Conservation (phyloP, 2,113 vertebrate genomes). For the Osmerus eperlanus region DNA sequence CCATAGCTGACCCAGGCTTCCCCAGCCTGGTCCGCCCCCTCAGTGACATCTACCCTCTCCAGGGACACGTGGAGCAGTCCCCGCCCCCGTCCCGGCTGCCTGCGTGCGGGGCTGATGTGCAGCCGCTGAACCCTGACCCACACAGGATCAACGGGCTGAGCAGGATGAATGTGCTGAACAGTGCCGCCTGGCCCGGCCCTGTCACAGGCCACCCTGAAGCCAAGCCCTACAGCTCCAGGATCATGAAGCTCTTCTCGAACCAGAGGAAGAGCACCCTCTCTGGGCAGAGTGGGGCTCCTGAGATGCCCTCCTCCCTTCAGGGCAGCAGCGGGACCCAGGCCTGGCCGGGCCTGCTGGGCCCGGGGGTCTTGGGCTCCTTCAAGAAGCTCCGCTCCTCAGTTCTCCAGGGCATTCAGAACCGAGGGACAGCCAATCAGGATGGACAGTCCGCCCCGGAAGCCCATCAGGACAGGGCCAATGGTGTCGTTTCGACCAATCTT, state of each 20-base stretch:
- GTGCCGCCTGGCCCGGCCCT: constrained; percentile 52
- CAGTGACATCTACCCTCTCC: constrained; percentile 54
- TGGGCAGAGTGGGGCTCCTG: constrained; percentile 35
- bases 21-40: constrained; percentile 49
- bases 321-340: constrained; percentile 64
- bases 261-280: constrained; percentile 68
- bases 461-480: constrained; percentile 39
- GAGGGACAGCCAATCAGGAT: constrained; percentile 58
- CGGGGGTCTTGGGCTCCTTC: constrained; percentile 89
- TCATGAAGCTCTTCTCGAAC: constrained; percentile 82
- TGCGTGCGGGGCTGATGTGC: constrained; percentile 69
- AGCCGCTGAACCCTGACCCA: constrained; percentile 66
- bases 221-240: constrained; percentile 77
- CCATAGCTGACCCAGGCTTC: constrained; percentile 50
- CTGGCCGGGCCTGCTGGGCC: constrained; percentile 82
- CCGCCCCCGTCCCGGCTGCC: constrained; percentile 50
- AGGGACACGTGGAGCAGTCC: constrained; percentile 41
- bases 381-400: constrained; percentile 91
- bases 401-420: constrained; percentile 86
- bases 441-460: constrained; percentile 27
- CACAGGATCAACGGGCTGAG: constrained; percentile 56
- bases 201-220: constrained; percentile 68
- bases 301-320: constrained; percentile 69
- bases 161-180: constrained; percentile 63
- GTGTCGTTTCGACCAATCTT: constrained; percentile 29